A percentile compares a stretch with the other conserved stretches of the same genome.
These are phyloP conservation scores for Ischnus inquisitorius DNA, from an alignment of 2,888 invertebrate species.

Conservation along the genomic window DNA sequence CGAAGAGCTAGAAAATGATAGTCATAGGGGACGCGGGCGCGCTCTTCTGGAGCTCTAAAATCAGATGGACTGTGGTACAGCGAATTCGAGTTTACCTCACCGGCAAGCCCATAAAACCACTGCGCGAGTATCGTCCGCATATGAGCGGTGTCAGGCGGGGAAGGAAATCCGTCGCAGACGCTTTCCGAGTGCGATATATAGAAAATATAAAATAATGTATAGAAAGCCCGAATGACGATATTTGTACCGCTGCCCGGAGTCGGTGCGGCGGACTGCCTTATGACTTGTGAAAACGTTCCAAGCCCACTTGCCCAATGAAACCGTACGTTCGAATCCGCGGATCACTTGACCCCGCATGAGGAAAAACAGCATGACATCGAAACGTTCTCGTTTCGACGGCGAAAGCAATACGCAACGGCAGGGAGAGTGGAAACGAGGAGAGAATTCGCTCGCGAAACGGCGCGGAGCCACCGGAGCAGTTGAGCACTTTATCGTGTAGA, in stretches of 20 bases:
- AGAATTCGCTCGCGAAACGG: constrained; percentile 44
- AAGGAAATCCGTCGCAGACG: neutral
- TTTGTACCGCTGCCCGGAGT: neutral
- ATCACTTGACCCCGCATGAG: constrained; percentile 33
- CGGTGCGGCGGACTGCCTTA: neutral
- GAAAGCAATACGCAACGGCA: constrained; percentile 28
- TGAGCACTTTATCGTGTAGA: constrained; percentile 59
- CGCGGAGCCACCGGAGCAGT: constrained; percentile 43
- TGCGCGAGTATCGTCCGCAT: neutral
- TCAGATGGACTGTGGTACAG: neutral
- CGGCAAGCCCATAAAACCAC: neutral
- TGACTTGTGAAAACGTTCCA: constrained; percentile 29
- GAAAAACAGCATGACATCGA: constrained; percentile 41
- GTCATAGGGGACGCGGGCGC: neutral
- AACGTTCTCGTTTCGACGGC: constrained; percentile 49
- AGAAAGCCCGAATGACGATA: constrained; percentile 3
- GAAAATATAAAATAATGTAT: constrained; percentile 17
- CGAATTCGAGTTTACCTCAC: neutral
- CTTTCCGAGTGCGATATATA: neutral
- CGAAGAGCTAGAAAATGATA: constrained; percentile 15
- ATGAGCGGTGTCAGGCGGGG: neutral
- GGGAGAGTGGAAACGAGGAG: constrained; percentile 19
- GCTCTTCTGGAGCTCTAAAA: neutral
- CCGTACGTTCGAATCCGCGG: constrained; percentile 20
- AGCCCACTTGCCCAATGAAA: neutral